Conservation (phyloP, 2,888 invertebrate genomes). For the Disparrhopalites patrizii region DNA sequence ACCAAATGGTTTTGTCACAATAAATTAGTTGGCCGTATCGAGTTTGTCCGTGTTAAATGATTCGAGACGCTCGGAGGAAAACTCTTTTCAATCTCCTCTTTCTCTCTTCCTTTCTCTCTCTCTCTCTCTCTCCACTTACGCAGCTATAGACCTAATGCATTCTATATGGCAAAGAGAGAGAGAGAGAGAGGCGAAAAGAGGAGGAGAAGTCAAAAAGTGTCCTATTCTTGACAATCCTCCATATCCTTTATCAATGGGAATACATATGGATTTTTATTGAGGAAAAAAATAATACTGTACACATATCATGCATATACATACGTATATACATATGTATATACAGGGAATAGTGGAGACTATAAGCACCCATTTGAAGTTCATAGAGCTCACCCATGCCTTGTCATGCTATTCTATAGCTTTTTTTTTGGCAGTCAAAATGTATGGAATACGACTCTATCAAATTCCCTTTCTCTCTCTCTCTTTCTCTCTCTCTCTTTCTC, state of each 20-base stretch:
- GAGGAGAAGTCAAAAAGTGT: neutral
- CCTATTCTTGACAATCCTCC: neutral
- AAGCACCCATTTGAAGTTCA: slow-evolving; percentile 11
- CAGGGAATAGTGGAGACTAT: neutral
- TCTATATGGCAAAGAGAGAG: too few relatives aligned
- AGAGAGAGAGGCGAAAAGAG: slow-evolving; percentile 2
- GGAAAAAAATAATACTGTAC: neutral
- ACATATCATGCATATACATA: neutral
- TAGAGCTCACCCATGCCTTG: neutral
- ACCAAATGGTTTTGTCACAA: slow-evolving; percentile 43
- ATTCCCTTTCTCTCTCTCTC: too few relatives aligned
- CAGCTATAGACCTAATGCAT: too few relatives aligned
- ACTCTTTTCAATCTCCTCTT: slow-evolving; percentile 31
- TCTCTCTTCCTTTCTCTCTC: neutral
- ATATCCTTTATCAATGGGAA: neutral
- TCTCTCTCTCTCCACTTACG: too few relatives aligned
- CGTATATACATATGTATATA: too few relatives aligned
- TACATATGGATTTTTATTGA: neutral
- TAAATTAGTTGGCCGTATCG: slow-evolving; percentile 44
- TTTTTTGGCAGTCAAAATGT: too few relatives aligned
- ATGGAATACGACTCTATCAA: slow-evolving; percentile 18
- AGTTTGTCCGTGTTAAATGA: slow-evolving; percentile 48
- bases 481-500: slow-evolving; percentile 19
- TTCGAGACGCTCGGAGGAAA: slow-evolving; percentile 41
- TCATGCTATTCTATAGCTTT: slow-evolving; percentile 7